These are phyloP conservation scores for Phyllotreta cruciferae DNA, from an alignment of 2,888 invertebrate genomes.

Conservation along the genomic window DNA sequence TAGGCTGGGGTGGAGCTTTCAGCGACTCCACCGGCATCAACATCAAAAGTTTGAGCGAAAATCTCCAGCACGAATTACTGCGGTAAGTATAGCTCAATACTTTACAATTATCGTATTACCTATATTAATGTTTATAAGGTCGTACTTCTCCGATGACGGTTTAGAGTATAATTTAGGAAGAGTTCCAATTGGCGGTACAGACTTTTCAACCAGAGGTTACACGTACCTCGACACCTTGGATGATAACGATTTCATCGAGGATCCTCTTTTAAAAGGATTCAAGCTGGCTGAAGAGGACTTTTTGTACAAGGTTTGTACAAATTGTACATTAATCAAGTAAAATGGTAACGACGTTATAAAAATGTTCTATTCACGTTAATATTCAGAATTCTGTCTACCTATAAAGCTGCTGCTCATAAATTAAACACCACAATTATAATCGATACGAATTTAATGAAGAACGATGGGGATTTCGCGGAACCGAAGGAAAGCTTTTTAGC, in stretches of 20 bases:
- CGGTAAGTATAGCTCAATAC: conserved; percentile 58
- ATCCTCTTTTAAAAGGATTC: conserved; percentile 69
- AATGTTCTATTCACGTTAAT: too few species aligned
- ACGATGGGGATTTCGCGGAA: too few species aligned
- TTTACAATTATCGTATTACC: not conserved
- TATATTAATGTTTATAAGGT: conserved; percentile 42
- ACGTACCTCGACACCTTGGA: conserved; percentile 69
- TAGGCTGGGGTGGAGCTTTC: conserved; percentile 87
- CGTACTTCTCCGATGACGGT: conserved; percentile 73
- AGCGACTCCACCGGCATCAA: conserved; percentile 72
- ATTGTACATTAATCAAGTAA: too few species aligned
- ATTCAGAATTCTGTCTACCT: too few species aligned
- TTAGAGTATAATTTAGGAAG: conserved; percentile 81
- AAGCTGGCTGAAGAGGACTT: conserved; percentile 72
- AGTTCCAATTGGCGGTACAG: conserved; percentile 84
- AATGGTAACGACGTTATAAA: too few species aligned
- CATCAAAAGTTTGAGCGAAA: conserved; percentile 66
- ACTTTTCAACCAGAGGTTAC: conserved; percentile 84
- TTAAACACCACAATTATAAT: too few species aligned
- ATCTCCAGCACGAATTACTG: conserved; percentile 58
- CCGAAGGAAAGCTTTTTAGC: too few species aligned
- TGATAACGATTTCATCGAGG: conserved; percentile 45
- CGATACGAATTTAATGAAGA: too few species aligned
- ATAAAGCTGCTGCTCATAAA: too few species aligned
- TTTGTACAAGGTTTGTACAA: conserved; percentile 24